phyloP scores from a whole-genome alignment of 2,797 vertebrate genomes.

The Propithecus perrieri region DNA sequence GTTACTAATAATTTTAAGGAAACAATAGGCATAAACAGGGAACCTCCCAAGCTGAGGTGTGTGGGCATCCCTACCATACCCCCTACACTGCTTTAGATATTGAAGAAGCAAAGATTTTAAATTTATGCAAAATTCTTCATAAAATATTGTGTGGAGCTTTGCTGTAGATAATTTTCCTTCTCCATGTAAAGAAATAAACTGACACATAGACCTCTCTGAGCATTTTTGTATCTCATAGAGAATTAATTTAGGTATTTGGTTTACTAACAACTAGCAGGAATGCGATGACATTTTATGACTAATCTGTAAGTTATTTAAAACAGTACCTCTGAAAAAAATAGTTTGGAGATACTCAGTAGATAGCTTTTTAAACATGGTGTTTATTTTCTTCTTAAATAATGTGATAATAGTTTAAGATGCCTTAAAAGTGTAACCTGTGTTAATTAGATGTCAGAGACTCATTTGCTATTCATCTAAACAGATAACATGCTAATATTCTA shows the following conservation, averaged over 20 bases:
- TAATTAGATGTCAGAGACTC: neutral
- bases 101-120: neutral
- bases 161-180: neutral
- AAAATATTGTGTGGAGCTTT: neutral
- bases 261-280: neutral
- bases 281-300: neutral
- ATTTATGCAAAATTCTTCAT: neutral
- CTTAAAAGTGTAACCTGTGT: neutral
- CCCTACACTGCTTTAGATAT: neutral
- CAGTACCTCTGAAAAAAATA: neutral
- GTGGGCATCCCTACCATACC: neutral
- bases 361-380: neutral
- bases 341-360: neutral
- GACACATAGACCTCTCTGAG: neutral
- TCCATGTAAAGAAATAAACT: neutral
- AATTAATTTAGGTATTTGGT: neutral
- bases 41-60: neutral
- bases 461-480: neutral
- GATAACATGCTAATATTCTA: neutral
- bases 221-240: neutral
- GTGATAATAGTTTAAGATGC: neutral
- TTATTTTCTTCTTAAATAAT: neutral
- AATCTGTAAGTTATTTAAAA: neutral
- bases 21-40: neutral
- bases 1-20: neutral